These are phyloP conservation scores for Agrotis ipsilon DNA, from an alignment of 2,888 invertebrate species.

Conservation along the genomic window DNA sequence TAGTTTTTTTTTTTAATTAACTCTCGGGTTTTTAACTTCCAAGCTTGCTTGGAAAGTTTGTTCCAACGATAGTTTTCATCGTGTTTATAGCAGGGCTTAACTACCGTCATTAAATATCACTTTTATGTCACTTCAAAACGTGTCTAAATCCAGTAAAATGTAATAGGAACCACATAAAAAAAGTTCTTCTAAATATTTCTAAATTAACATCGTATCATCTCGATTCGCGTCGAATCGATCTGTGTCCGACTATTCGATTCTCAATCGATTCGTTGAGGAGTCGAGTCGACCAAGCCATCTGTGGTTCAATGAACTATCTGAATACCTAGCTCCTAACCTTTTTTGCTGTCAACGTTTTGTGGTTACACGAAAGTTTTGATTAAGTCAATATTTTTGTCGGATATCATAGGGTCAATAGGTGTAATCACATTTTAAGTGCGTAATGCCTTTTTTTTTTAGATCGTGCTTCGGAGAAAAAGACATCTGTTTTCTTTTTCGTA, in stretches of 20 bases:
- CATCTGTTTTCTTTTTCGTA: constrained; percentile 2
- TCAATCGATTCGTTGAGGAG: constrained; percentile 84
- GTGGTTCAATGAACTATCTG: constrained; percentile 67
- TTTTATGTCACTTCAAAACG: constrained; percentile 50
- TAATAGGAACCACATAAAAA: constrained; percentile 54
- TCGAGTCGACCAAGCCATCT: constrained; percentile 63
- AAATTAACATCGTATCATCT: constrained; percentile 68
- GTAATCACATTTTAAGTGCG: constrained; percentile 42
- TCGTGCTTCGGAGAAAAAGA: neutral
- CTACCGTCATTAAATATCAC: neutral
- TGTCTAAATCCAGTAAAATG: constrained; percentile 59
- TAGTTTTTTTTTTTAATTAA: too few relatives aligned
- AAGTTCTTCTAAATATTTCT: constrained; percentile 67
- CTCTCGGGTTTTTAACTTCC: too few relatives aligned
- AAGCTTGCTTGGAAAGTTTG: too few relatives aligned
- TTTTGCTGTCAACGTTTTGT: constrained; percentile 57
- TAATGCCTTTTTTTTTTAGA: constrained; percentile 37
- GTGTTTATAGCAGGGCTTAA: neutral
- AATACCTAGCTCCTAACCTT: constrained; percentile 63
- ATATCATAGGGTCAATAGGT: constrained; percentile 51
- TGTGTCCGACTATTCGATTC: constrained; percentile 81
- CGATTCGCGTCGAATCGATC: constrained; percentile 76
- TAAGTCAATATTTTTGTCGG: constrained; percentile 58
- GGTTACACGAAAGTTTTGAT: constrained; percentile 50
- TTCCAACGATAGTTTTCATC: neutral